Conservation (phyloP, 2,797 vertebrate genomes). For the Meriones psammophilus region DNA sequence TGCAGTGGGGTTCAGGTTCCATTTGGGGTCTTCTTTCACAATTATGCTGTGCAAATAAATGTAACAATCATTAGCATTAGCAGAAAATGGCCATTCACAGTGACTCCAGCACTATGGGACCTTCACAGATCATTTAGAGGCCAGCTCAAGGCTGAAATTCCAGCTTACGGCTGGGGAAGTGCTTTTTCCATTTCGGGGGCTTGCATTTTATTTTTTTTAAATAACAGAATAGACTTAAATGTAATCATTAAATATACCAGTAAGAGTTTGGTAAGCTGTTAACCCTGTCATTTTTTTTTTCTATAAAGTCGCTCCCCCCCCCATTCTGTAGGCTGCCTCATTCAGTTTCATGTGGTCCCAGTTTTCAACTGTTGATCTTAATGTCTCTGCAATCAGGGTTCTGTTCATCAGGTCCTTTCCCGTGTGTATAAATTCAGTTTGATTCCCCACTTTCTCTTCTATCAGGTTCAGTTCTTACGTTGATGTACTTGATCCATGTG, state of each 20-base stretch:
- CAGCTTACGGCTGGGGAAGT: constrained; percentile 69
- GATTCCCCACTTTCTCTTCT: neutral
- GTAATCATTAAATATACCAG: constrained; percentile 35
- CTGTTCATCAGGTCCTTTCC: neutral
- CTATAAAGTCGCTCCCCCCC: neutral
- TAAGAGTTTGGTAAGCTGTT: constrained; percentile 9
- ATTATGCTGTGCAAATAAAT: constrained; percentile 66
- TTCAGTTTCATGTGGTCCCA: neutral
- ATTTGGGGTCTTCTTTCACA: constrained; percentile 76
- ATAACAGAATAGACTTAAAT: constrained; percentile 35
- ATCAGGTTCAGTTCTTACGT: neutral
- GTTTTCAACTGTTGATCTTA: neutral
- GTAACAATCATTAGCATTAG: constrained; percentile 73
- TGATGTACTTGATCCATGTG: neutral
- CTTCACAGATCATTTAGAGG: constrained; percentile 18
- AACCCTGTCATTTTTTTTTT: neutral
- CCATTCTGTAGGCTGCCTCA: neutral
- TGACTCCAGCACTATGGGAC: constrained; percentile 19
- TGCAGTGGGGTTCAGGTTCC: constrained; percentile 57
- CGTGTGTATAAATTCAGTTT: neutral
- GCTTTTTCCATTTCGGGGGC: constrained; percentile 68
- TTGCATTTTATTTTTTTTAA: neutral
- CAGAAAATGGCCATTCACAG: constrained; percentile 73
- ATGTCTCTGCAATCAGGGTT: neutral
- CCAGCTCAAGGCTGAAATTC: constrained; percentile 65